Conservation (phyloP, 2,797 vertebrate genomes). For the Heterohyrax brucei region DNA sequence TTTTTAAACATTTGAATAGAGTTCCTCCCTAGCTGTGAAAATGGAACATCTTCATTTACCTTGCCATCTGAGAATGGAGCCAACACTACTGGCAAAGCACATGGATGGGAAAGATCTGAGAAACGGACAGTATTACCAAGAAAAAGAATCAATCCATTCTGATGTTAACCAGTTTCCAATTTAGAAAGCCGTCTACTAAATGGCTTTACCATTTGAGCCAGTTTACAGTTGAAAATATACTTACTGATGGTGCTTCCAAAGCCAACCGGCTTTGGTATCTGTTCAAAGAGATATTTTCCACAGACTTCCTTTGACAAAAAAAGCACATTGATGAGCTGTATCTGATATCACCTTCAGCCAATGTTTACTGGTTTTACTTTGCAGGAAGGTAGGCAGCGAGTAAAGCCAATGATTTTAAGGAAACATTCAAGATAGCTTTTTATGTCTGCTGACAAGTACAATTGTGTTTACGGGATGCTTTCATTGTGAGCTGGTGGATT, state of each 20-base stretch:
- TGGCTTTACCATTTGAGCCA: constrained; percentile 6
- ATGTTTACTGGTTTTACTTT: constrained; percentile 48
- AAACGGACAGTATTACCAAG: neutral
- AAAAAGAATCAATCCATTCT: constrained; percentile 37
- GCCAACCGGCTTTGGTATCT: constrained; percentile 65
- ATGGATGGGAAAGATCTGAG: neutral
- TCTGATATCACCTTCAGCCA: constrained; percentile 15
- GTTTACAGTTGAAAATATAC: constrained; percentile 9
- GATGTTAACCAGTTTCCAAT: constrained; percentile 28
- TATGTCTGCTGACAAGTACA: neutral
- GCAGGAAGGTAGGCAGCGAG: constrained; percentile 4
- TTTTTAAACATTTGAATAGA: neutral
- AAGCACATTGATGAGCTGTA: neutral
- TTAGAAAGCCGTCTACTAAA: neutral
- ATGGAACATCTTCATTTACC: neutral
- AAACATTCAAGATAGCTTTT: neutral
- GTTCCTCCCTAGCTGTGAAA: neutral
- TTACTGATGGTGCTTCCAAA: constrained; percentile 48
- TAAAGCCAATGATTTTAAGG: constrained; percentile 13
- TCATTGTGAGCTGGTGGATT: neutral
- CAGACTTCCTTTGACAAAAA: constrained; percentile 57
- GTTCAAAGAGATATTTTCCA: neutral
- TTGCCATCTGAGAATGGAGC: neutral
- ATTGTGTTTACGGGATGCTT: constrained; percentile 14
- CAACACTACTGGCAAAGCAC: neutral